These are phyloP conservation scores for Ispidina lecontei DNA, from an alignment of 2,797 vertebrate genomes.

Conservation along the genomic window DNA sequence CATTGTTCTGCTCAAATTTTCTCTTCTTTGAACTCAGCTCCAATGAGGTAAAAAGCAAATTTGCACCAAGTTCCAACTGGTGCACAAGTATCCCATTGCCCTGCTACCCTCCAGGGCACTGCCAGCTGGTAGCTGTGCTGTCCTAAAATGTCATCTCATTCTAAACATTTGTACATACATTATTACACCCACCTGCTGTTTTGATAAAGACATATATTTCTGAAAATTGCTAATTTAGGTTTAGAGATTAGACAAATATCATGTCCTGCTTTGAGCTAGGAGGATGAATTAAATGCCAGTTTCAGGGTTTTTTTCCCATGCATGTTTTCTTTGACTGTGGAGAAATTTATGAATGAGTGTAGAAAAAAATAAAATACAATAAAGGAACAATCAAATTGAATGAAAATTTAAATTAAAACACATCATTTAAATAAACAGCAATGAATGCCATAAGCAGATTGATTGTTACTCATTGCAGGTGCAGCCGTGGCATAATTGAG, in stretches of 20 bases:
- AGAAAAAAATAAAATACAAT: neutral
- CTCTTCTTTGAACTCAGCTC: neutral
- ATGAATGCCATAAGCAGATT: slow-evolving; percentile 13
- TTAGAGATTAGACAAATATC: neutral
- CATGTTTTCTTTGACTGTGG: neutral
- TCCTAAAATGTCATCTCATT: neutral
- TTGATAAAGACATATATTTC: neutral
- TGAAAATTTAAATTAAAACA: slow-evolving; percentile 26
- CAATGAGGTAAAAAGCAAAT: neutral
- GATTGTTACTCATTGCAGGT: slow-evolving; percentile 3
- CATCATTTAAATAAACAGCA: slow-evolving; percentile 3
- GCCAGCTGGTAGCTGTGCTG: neutral
- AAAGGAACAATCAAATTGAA: neutral
- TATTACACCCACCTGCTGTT: neutral
- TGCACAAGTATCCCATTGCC: neutral
- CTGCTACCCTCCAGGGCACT: neutral
- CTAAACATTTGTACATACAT: neutral
- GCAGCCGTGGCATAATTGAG: neutral
- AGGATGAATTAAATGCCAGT: neutral
- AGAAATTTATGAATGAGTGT: neutral
- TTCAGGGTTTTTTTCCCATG: neutral
- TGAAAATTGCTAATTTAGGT: neutral
- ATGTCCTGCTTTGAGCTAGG: neutral
- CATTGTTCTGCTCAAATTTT: neutral
- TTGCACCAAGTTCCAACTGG: neutral